These are phyloP conservation scores for Lissonota sp. DNA, from an alignment of 2,888 invertebrate genomes.

Conservation along the genomic window DNA sequence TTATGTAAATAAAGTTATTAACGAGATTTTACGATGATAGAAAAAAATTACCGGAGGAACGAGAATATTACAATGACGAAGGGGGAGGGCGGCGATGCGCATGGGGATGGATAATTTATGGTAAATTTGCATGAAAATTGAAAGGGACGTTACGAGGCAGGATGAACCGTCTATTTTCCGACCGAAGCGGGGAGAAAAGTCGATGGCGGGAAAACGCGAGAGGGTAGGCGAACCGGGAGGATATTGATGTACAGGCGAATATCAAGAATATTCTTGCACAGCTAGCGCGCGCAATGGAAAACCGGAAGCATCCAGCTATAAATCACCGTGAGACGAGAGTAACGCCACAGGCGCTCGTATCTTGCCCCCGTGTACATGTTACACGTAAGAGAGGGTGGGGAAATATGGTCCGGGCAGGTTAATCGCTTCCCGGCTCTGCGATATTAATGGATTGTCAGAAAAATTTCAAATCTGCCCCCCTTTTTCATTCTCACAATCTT, in stretches of 20 bases:
- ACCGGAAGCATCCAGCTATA: conserved; percentile 51
- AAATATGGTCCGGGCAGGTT: too few relatives aligned
- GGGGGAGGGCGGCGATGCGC: conserved; percentile 31
- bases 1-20: too few relatives aligned
- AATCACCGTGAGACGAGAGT: conserved; percentile 52
- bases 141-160: conserved; percentile 55
- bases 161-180: conserved; percentile 33
- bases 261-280: conserved; percentile 63
- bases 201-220: background rate
- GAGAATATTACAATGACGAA: conserved; percentile 26
- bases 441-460: too few relatives aligned
- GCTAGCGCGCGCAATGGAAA: conserved; percentile 48
- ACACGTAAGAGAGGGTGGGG: background rate
- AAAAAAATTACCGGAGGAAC: conserved; percentile 10
- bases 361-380: conserved; percentile 8
- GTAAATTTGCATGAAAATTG: conserved; percentile 70
- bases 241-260: conserved; percentile 65
- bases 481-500: too few relatives aligned
- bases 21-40: background rate
- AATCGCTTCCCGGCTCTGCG: too few relatives aligned
- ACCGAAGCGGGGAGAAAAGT: conserved; percentile 12
- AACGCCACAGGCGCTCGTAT: conserved; percentile 41
- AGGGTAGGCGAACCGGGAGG: background rate
- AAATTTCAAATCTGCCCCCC: too few relatives aligned
- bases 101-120: conserved; percentile 40